Conservation (phyloP, 2,797 vertebrate genomes). For the Acipenser ruthenus region DNA sequence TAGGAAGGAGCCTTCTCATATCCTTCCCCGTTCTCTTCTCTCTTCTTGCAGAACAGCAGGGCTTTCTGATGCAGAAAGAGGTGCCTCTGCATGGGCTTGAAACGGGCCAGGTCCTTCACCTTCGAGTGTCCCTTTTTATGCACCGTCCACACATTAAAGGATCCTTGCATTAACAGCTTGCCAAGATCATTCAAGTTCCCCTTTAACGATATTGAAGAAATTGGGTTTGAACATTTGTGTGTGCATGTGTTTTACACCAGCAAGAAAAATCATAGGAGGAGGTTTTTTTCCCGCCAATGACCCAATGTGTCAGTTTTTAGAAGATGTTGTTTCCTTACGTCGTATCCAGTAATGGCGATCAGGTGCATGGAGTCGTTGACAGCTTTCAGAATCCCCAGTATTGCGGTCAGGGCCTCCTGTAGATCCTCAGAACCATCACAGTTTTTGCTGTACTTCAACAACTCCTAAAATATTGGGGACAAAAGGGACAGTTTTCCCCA, state of each 20-base stretch:
- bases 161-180: constrained; percentile 93
- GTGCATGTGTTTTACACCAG: not conserved
- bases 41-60: constrained; percentile 89
- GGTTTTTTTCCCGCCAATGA: not conserved
- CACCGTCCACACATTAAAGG: constrained; percentile 93
- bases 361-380: constrained; percentile 99
- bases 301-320: not conserved
- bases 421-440: constrained; percentile 85
- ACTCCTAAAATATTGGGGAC: constrained; percentile 59
- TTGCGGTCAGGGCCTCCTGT: constrained; percentile 87
- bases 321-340: constrained; percentile 56
- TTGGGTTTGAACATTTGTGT: not conserved
- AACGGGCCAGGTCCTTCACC: constrained; percentile 92
- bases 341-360: constrained; percentile 95
- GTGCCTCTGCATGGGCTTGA: constrained; percentile 97
- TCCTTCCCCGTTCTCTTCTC: constrained; percentile 92
- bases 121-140: constrained; percentile 94
- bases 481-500: not conserved
- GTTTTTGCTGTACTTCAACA: constrained; percentile 91
- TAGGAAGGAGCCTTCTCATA: constrained; percentile 97
- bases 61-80: constrained; percentile 94
- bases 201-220: constrained; percentile 40
- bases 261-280: constrained; percentile 3
- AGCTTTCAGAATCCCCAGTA: constrained; percentile 92
- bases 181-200: constrained; percentile 89